Evolutionary conservation across 2,797 vertebrate genomes (phyloP).

Genomic region (Oreochromis mossambicus): DNA sequence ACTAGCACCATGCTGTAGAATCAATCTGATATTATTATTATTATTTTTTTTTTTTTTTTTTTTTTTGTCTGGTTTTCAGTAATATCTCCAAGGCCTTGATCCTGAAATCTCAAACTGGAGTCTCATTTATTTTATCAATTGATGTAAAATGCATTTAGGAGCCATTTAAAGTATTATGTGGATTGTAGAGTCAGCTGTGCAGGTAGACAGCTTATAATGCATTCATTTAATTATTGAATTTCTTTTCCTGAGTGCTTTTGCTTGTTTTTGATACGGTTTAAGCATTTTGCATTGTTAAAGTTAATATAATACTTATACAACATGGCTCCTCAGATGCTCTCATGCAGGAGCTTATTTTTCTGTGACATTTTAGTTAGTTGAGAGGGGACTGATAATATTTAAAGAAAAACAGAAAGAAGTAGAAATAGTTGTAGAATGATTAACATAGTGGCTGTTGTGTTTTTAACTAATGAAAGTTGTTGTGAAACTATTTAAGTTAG

Average conservation of each 20-base stretch:
- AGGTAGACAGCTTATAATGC: conserved; percentile 30
- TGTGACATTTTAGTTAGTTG: neutral
- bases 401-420: neutral
- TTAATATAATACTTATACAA: conserved; percentile 20
- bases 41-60: too few relatives aligned
- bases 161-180: neutral
- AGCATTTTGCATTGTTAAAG: conserved; percentile 52
- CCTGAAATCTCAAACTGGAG: neutral
- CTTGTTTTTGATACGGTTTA: conserved; percentile 31
- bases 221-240: conserved; percentile 42
- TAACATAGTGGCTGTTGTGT: neutral
- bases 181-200: neutral
- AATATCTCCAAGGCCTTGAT: neutral
- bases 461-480: neutral
- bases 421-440: neutral
- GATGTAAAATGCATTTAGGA: neutral
- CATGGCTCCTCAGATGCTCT: neutral
- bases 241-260: conserved; percentile 31
- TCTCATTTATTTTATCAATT: neutral
- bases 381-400: neutral
- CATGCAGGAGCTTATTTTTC: neutral
- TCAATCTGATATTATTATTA: too few relatives aligned
- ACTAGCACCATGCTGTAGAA: neutral
- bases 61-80: neutral
- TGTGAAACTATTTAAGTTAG: rapidly evolving